Base-by-base conservation (phyloP, 2,888 invertebrate species). In the Chelonus formosanus region DNA sequence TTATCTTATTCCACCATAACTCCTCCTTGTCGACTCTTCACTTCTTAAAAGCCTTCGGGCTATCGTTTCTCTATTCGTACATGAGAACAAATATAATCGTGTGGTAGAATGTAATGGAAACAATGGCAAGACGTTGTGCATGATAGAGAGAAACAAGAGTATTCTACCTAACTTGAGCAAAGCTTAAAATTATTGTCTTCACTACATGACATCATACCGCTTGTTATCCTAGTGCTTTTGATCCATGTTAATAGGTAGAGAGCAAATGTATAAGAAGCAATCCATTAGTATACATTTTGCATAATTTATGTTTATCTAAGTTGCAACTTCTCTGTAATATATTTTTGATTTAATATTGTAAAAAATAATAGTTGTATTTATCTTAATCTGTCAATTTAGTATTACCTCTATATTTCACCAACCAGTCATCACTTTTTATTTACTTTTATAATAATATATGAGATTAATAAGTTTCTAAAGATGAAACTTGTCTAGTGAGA, bases 101-200 rank as follows among this genome's bases (percentile, higher is more conserved):
- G 40, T 6, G 40, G 40, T 50, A 59, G 47, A 4, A 32, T 54
- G 50, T 67, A 65, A 67, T 65, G 59, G 65, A 65, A 67, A 64
- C 54, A 32, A 68, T 70, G 61, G 70, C 67, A 70, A 64, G 5
- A 60, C 56, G 67, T 69, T 62, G 48, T 59, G 50, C 35, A 59
- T 40, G 45, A n/a, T 34, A 7, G 36, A 55, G 47, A 36, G 36
- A 56, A 47, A 56, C 6, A 20, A 20, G 20, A 20, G 20, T 20
- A 20, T 40, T 5, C 40, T 40, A 6, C 40, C 6, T 40, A 40
- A 40, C 40, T 40, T 40, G 3, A 3, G 40, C 5, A 40, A 40
- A 40, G 40, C 6, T 40, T 40, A 40, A 4, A 40, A 40, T 40
- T 40, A 6, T 6, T 40, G 6, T 40, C 4, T 40, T 6, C 6